These are phyloP conservation scores for Ormia ochracea DNA, from an alignment of 2,888 invertebrate species.

Conservation along the genomic window DNA sequence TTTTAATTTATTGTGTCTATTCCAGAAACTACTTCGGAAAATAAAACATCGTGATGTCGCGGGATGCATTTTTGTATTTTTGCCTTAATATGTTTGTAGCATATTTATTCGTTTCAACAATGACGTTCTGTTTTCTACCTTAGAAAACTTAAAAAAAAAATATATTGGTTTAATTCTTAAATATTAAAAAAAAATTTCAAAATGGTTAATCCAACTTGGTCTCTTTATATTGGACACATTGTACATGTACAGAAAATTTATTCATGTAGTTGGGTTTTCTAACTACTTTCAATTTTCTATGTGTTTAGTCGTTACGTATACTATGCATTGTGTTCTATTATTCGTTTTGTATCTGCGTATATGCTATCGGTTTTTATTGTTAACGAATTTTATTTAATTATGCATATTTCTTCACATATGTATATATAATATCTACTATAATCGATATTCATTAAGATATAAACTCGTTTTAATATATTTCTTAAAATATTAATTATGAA, in stretches of 20 bases:
- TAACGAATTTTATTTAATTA: constrained; percentile 51
- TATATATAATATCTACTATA: constrained; percentile 42
- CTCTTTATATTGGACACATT: constrained; percentile 31
- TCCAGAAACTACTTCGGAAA: too few relatives aligned
- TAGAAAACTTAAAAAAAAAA: background rate
- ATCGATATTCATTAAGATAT: constrained; percentile 44
- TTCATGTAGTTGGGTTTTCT: constrained; percentile 6
- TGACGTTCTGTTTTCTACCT: too few relatives aligned
- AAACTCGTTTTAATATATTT: constrained; percentile 32
- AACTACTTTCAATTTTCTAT: constrained; percentile 10
- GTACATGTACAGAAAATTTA: constrained; percentile 30
- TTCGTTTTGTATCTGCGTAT: constrained; percentile 37
- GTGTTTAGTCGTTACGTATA: constrained; percentile 5
- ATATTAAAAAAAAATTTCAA: background rate
- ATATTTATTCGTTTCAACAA: too few relatives aligned
- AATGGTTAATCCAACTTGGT: too few relatives aligned
- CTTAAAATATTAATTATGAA: constrained; percentile 36
- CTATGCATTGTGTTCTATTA: constrained; percentile 36
- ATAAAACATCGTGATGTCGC: too few relatives aligned
- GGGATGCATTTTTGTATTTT: too few relatives aligned
- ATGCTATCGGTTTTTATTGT: constrained; percentile 37
- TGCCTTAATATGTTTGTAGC: too few relatives aligned
- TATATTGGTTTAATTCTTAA: too few relatives aligned
- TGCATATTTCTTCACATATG: constrained; percentile 34
- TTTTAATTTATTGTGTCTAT: too few relatives aligned